Evolutionary conservation across 2,888 invertebrate genomes (phyloP).

Genomic region (Mycalesis mineus): DNA sequence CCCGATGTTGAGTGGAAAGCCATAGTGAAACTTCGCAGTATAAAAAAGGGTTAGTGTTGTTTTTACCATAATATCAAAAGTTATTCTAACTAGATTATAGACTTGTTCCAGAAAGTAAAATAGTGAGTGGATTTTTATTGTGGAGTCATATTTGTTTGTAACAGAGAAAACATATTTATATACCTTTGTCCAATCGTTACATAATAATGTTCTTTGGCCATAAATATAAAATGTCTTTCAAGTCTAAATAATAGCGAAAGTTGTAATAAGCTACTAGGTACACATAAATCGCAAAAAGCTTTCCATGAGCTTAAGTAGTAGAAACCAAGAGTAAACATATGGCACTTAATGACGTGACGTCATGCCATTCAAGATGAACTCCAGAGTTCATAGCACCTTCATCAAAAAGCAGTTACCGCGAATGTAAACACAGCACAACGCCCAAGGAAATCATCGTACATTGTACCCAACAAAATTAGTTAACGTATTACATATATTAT

Average conservation of each 20-base stretch:
- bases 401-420: conserved; percentile 19
- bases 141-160: too few relatives aligned
- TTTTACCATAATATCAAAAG: too few relatives aligned
- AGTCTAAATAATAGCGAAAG: background rate
- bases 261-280: background rate
- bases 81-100: too few relatives aligned
- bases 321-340: conserved; percentile 17
- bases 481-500: conserved; percentile 49
- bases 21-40: too few relatives aligned
- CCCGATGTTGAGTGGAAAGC: too few relatives aligned
- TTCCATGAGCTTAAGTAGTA: conserved; percentile 1
- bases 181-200: too few relatives aligned
- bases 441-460: conserved; percentile 19
- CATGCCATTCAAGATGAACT: conserved; percentile 18
- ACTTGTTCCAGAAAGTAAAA: too few relatives aligned
- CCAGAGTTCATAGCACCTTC: conserved; percentile 25
- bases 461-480: conserved; percentile 42
- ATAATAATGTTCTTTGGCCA: too few relatives aligned
- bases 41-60: too few relatives aligned
- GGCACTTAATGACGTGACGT: conserved; percentile 8
- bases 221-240: too few relatives aligned
- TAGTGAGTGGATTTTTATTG: too few relatives aligned
- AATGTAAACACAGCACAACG: conserved; percentile 8
- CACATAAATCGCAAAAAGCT: background rate
- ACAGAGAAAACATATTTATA: too few relatives aligned